A percentile compares a stretch with the other conserved stretches of the same genome.
Evolutionary conservation across 2,797 vertebrate species (phyloP).

Genomic region (Tokudaia tokunoshimensis): DNA sequence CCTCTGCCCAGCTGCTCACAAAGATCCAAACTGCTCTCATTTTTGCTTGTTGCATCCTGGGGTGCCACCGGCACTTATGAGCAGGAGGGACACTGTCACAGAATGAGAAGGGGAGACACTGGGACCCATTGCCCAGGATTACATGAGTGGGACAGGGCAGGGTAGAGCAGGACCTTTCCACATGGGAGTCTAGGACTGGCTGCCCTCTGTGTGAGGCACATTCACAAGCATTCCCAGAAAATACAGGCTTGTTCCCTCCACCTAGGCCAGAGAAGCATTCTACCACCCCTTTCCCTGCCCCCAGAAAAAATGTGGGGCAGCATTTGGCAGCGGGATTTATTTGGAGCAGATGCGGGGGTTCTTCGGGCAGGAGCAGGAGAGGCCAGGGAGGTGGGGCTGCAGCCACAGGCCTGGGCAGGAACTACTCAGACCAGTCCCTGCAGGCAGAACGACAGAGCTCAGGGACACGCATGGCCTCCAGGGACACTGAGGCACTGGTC

Average conservation of each 20-base stretch:
- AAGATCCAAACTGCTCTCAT: neutral
- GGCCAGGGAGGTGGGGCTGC: neutral
- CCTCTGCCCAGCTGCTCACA: neutral
- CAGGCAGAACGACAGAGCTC: neutral
- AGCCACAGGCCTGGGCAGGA: neutral
- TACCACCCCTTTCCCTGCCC: neutral
- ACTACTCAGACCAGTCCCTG: slow-evolving; percentile 48
- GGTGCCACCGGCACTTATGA: rapidly evolving
- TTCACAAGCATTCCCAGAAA: neutral
- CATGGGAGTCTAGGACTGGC: too few species aligned
- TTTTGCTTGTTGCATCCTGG: neutral
- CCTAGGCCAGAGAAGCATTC: neutral
- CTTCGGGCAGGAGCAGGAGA: neutral
- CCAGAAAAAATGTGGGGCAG: neutral
- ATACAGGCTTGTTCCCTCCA: neutral
- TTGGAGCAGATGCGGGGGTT: neutral
- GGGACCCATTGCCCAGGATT: neutral
- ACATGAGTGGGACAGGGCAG: neutral
- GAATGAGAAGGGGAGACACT: too few species aligned
- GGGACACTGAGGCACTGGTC: neutral
- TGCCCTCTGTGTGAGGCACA: rapidly evolving
- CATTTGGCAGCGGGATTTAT: slow-evolving; percentile 31
- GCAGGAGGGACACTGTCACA: too few species aligned
- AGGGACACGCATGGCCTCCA: neutral
- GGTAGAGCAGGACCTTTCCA: too few species aligned